Base-by-base conservation (phyloP, 2,797 vertebrate species). In the Characodon lateralis region DNA sequence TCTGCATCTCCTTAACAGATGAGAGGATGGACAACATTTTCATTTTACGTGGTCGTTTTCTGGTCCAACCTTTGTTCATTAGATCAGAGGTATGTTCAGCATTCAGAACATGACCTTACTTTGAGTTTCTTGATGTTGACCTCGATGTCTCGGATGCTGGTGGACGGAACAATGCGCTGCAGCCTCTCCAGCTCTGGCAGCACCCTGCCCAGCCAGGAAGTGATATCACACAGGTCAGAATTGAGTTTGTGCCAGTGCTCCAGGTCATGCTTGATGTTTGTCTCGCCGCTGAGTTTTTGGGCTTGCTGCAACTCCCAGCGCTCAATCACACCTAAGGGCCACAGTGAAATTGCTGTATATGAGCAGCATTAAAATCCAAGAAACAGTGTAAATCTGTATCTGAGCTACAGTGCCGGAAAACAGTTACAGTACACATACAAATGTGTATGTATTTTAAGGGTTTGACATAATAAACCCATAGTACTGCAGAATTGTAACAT, bases 301-400 rank as follows among this genome's bases (percentile, higher is more conserved):
- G 94, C 96, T 79, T 96, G 96, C 0, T 97, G 89, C 82, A 97
- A 94, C 89, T 98, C 97, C 98, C 98, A 99, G 81, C 96, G 96
- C 85, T 96, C 96, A n/a, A 98, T 97, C 87, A 96, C 94, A 48
- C 96, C 98, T 99, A 65, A 20, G 22, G 28, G 14, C 12, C 56
- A 58, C 3, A 58, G 59, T 14, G 16, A 13, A 61, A 28, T 5
- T 63, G 16, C 28, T 20, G 16, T 18, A 8, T 31, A 31, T 31
- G 59, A 61, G 10, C 26, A 31, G 28, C 14, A 13, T 28, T 14
- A 61, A 28, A 63, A 35, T 6, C 28, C 26, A 58, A 58, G n/a
- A n/a, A 56, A 55, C 22, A 55, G 10, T 28, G 26, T 12, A 2
- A 31, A 31, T 10, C 48, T 61, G 12, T 16, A 14, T 26, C 14